Evolutionary conservation across 2,888 invertebrate species (phyloP).

Genomic region (Cancer borealis): DNA sequence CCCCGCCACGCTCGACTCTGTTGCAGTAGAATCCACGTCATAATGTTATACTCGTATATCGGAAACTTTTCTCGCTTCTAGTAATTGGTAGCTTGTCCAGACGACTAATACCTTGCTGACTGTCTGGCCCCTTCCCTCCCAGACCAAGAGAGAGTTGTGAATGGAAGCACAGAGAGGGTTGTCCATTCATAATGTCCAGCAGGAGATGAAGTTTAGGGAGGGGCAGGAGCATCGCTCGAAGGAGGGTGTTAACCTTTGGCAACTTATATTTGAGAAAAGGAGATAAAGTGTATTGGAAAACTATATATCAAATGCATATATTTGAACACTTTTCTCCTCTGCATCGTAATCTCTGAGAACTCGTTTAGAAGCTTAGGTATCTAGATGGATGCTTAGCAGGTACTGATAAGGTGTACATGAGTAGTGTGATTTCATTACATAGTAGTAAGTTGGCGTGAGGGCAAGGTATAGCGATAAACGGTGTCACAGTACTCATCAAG

Average conservation of each 20-base stretch:
- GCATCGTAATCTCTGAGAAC: not conserved
- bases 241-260: not conserved
- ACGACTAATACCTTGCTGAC: not conserved
- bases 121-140: not conserved
- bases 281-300: not conserved
- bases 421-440: not conserved
- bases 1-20: not conserved
- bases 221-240: not conserved
- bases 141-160: not conserved
- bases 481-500: conserved; percentile 30
- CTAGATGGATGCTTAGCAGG: not conserved
- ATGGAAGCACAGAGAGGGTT: not conserved
- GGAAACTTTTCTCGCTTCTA: not conserved
- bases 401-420: not conserved
- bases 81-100: conserved; percentile 2
- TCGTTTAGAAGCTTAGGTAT: not conserved
- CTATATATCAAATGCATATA: not conserved
- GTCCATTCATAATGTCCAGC: not conserved
- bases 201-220: not conserved
- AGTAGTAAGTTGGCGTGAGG: not conserved
- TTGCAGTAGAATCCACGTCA: not conserved
- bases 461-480: not conserved
- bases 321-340: not conserved
- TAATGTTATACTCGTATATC: not conserved
- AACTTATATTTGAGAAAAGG: not conserved